Evolutionary conservation across 2,797 vertebrate genomes (phyloP), one percentile per base, ranked within the genome.

Genomic region (Danio albolineatus): DNA sequence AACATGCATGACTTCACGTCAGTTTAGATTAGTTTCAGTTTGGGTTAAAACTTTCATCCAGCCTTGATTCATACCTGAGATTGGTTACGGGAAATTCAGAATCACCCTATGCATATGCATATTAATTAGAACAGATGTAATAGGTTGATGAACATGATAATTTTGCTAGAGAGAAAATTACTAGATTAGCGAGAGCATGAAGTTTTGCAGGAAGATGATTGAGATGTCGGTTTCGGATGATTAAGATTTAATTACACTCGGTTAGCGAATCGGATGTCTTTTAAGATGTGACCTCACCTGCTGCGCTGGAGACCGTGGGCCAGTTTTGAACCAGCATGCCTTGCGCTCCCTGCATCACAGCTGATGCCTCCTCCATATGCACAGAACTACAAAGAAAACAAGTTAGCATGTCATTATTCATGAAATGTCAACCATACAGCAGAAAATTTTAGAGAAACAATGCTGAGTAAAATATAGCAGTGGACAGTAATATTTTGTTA

Each of bases 281-380:
- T 78, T 70, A 61, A 70, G 44, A 71, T 57, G 41, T 51, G 49
- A 19, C 83, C 92, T 95, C 82, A 94, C 95, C 94, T 92, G 97
- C 96, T 79, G 97, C 96, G 77, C 97, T 98, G 89, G 97, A 98
- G 64, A 98, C 97, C 4, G 98, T 98, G 65, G 98, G 98, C 98
- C 98, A 99, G 92, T 98, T 98, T 88, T 99, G 98, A 65, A 98
- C 97, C 81, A 97, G 94, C 91, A 87, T 71, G 7, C 93, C 94
- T 71, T 94, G 88, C 81, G 93, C 94, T 83, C 92, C 94, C 78
- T 97, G 96, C 90, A 99, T 94, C 89, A 98, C 90, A 12, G 85
- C 82, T 65, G 94, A 97, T 67, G 97, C 93, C 88, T 98, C 97
- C 87, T 98, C 97, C 95, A 98, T 90, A 85, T 97, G 96, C 87